Evolutionary conservation across 2,888 invertebrate species (phyloP).

Genomic region (Eurois occulta): DNA sequence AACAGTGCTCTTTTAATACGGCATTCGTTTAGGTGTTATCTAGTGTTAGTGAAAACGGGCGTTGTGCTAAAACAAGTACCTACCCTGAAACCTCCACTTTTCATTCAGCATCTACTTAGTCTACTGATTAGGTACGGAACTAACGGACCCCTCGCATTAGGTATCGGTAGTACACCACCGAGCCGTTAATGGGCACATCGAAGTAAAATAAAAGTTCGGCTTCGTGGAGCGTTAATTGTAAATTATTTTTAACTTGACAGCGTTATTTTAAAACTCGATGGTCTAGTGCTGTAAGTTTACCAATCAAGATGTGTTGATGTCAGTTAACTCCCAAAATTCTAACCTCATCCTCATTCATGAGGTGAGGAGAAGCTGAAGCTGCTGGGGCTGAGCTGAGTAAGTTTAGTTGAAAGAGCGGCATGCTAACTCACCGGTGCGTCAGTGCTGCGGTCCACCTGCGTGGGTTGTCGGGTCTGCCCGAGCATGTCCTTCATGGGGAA

Average conservation of each 20-base stretch:
- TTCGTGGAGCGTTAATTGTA: too few relatives aligned
- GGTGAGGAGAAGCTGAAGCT: neutral
- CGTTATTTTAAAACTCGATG: neutral
- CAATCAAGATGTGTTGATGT: neutral
- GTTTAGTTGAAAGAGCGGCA: neutral
- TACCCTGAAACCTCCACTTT: neutral
- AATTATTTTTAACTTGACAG: too few relatives aligned
- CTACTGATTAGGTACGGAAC: neutral
- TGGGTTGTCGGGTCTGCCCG: slow-evolving; percentile 91
- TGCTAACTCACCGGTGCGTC: slow-evolving; percentile 93
- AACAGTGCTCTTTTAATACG: neutral
- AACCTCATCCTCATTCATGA: neutral
- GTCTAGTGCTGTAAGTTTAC: neutral
- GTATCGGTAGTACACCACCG: neutral
- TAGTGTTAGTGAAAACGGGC: neutral
- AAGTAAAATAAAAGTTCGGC: too few relatives aligned
- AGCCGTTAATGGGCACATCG: too few relatives aligned
- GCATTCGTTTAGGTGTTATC: too few relatives aligned
- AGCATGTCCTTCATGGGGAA: slow-evolving; percentile 96
- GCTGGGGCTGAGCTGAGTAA: too few relatives aligned
- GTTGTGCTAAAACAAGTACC: neutral
- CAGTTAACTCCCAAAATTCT: neutral
- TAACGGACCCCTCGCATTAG: neutral
- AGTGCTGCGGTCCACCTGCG: slow-evolving; percentile 92
- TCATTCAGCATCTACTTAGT: neutral